Evolutionary conservation across 2,797 vertebrate species (phyloP), one percentile per base, ranked within the genome.

Genomic region (Oceanodroma leucorhoa): DNA sequence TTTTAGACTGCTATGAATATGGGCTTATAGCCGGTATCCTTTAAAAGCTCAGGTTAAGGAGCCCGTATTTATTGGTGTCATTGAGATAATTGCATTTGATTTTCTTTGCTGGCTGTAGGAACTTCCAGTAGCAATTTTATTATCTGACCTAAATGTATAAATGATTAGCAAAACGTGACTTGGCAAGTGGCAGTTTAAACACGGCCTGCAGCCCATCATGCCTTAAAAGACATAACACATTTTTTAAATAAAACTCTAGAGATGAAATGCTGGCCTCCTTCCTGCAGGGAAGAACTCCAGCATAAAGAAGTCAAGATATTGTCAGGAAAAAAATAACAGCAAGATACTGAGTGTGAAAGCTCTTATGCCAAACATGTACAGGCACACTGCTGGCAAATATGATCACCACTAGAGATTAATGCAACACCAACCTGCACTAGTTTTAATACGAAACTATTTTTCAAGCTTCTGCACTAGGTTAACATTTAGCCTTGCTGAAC

Each of bases 61-160:
- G 41, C 27, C 14, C 41, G 5, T 79, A 93, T 94, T 91, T 89
- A 72, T 90, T 77, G 73, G 83, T 71, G 64, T 26, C 84, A 93
- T 29, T 87, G 87, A 90, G 66, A 93, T 95, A 93, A 96, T 14
- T 93, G 77, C 26, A 87, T 94, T 67, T 95, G 38, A 83, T 93
- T 94, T 92, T 93, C 73, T 72, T 92, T 90, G 36, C 90, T 71
- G 38, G 64, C n/a, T 90, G 10, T 43, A 94, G 95, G 66, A 79
- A 85, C 22, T 95, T 96, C 67, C 57, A 93, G 73, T 29, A 93
- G 67, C 36, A 89, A 87, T 95, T 96, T 90, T 92, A 94, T 78
- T 89, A 93, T 43, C 57, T 89, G 58, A 78, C 51, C 53, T 91
- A 88, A 95, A 83, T 24, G 22, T 60, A 6, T 54, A 96, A 81